phyloP scores from a whole-genome alignment of 2,888 invertebrate species.

The Timandra comae region DNA sequence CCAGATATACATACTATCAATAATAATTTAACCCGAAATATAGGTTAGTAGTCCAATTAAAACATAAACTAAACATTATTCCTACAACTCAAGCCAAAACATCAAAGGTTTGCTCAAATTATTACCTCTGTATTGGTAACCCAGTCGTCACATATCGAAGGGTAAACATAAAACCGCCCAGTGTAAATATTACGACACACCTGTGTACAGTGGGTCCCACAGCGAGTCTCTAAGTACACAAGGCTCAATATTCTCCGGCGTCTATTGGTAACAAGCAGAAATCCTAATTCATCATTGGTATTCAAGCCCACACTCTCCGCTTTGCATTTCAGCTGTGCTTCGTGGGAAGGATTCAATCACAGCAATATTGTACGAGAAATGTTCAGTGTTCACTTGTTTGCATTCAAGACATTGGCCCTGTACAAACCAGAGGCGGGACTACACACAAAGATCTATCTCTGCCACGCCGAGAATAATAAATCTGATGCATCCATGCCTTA shows the following conservation, averaged over 20 bases:
- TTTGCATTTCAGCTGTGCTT: slow-evolving; percentile 20
- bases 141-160: too few relatives aligned
- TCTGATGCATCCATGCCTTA: slow-evolving; percentile 9
- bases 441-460: neutral
- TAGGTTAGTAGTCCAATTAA: too few relatives aligned
- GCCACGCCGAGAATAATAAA: slow-evolving; percentile 4
- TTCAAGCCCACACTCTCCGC: slow-evolving; percentile 17
- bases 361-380: slow-evolving; percentile 11
- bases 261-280: slow-evolving; percentile 8
- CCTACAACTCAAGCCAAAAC: too few relatives aligned
- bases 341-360: slow-evolving; percentile 20
- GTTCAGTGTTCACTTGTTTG: slow-evolving; percentile 13
- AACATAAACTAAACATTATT: too few relatives aligned
- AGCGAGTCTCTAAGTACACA: too few relatives aligned
- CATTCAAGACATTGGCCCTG: slow-evolving; percentile 20
- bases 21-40: too few relatives aligned
- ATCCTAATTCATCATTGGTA: slow-evolving; percentile 24
- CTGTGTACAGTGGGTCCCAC: too few relatives aligned
- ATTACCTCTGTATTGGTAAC: too few relatives aligned
- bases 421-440: too few relatives aligned
- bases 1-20: too few relatives aligned
- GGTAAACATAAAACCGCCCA: neutral
- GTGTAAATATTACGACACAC: neutral
- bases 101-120: too few relatives aligned
- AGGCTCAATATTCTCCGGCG: too few relatives aligned